Evolutionary conservation across 1,140 invertebrate species (phyloP), one percentile per base, ranked within the genome.

Genomic region (Drosophila leontia): DNA sequence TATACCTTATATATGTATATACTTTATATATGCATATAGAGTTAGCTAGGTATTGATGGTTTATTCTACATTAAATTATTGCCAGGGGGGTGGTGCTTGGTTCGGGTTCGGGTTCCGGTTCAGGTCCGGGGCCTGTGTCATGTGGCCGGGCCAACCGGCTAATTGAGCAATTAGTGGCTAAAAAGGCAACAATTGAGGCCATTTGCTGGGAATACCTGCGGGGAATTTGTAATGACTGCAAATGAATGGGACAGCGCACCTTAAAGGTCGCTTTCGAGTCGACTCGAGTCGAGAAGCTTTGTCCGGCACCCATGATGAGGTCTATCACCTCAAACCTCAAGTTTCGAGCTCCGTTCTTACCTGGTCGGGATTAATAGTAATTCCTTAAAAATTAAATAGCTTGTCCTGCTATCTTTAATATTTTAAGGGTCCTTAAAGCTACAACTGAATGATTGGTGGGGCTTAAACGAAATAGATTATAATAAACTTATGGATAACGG

Each of bases 121-220:
- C 29, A 53, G 45, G 58, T 53, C 29, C 32, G 32, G 62, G 62
- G 23, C 23, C 74, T 42, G 50, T 77, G 75, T 60, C 74, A 77
- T 76, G 74, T 75, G 74, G 74, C 71, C 23, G 51, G 61, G 63
- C 63, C 69, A 58, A 71, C 26, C 57, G 68, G 45, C 75, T 77
- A 77, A 77, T 77, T 77, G 75, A 77, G 75, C 75, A 78, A 77
- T 77, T 77, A 77, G 75, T 77, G 75, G 75, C 74, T 75, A 75
- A 75, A 75, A 75, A 75, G 71, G 47, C 71, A 75, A 75, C 71
- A 75, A 75, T 77, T 69, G 75, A 77, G 75, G 75, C 74, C 74
- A 77, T 77, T 77, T 77, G 74, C 75, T 69, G 63, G 74, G 62
- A 76, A 48, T 63, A 77, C 75, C 75, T 77, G 75, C 50, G 50